Percentiles rank a stretch among this genome's conserved stretches.
Evolutionary conservation across 2,888 invertebrate genomes (phyloP).

Genomic region (Athetis lepigone): DNA sequence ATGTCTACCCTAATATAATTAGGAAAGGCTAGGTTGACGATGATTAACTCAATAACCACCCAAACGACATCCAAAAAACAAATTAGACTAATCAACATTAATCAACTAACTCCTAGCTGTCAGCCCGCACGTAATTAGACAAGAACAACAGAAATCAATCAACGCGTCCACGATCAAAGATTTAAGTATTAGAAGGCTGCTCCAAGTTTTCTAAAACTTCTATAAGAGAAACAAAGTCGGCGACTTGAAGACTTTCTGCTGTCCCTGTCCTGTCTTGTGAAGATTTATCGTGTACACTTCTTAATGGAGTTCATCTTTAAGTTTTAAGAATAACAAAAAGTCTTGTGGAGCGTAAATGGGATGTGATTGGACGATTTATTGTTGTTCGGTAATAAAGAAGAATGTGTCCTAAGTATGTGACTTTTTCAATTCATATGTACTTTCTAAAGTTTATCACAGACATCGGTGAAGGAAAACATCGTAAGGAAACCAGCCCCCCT

Average conservation of each 20-base stretch:
- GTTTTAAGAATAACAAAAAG: slow-evolving; percentile 12
- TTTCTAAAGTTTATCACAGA: too few species aligned
- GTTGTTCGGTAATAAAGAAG: background rate
- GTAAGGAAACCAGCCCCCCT: too few species aligned
- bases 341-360: background rate
- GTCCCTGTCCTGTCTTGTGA: slow-evolving; percentile 3
- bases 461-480: too few species aligned
- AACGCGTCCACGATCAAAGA: slow-evolving; percentile 41
- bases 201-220: slow-evolving; percentile 30
- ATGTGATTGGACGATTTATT: background rate
- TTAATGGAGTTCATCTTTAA: slow-evolving; percentile 29
- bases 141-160: slow-evolving; percentile 50
- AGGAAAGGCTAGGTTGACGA: too few species aligned
- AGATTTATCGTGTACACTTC: slow-evolving; percentile 34
- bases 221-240: slow-evolving; percentile 6
- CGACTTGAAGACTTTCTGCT: slow-evolving; percentile 15
- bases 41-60: background rate
- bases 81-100: slow-evolving; percentile 16
- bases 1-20: too few species aligned
- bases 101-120: slow-evolving; percentile 1
- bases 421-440: too few species aligned
- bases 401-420: background rate
- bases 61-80: slow-evolving; percentile 2
- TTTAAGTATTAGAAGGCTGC: slow-evolving; percentile 31
- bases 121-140: slow-evolving; percentile 24